Percentiles rank a stretch among this genome's conserved stretches.
Evolutionary conservation across 2,888 invertebrate species (phyloP).

Genomic region (Aspidapion aeneum): DNA sequence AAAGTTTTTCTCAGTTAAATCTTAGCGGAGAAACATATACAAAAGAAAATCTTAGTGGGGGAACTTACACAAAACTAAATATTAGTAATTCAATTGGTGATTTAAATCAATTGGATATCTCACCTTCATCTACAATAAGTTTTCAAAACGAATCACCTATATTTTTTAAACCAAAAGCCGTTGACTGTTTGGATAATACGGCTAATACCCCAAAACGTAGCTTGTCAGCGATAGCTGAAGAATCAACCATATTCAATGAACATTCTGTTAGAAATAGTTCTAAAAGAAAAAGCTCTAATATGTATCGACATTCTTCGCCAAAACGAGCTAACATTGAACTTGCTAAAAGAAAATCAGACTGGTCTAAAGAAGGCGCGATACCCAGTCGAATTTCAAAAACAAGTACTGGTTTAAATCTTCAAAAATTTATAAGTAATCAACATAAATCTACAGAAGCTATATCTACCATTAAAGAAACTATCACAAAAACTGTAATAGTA

Average conservation of each 20-base stretch:
- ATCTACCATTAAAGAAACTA: constrained; percentile 20
- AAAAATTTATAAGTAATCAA: constrained; percentile 10
- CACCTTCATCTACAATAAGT: constrained; percentile 9
- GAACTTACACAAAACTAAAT: constrained; percentile 52
- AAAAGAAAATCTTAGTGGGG: constrained; percentile 39
- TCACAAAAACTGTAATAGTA: constrained; percentile 27
- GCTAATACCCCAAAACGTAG: constrained; percentile 33
- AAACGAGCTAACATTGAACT: constrained; percentile 10
- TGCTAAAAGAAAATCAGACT: constrained; percentile 12
- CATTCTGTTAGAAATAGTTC: constrained; percentile 28
- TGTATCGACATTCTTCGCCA: background rate
- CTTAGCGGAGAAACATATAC: constrained; percentile 47
- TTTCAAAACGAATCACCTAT: constrained; percentile 1
- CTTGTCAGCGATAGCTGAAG: constrained; percentile 42
- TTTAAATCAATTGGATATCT: constrained; percentile 27
- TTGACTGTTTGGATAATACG: background rate
- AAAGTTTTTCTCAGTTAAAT: constrained; percentile 31
- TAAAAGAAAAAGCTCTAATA: constrained; percentile 16
- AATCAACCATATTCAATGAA: constrained; percentile 41
- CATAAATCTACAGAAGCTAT: background rate
- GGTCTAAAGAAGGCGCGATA: constrained; percentile 30
- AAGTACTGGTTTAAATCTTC: constrained; percentile 30
- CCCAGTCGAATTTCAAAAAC: constrained; percentile 28
- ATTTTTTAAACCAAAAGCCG: constrained; percentile 9
- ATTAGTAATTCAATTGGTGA: constrained; percentile 28